Evolutionary conservation across 2,888 invertebrate species (phyloP), one percentile per base, ranked within the genome.

Genomic region (Alcis repandata): DNA sequence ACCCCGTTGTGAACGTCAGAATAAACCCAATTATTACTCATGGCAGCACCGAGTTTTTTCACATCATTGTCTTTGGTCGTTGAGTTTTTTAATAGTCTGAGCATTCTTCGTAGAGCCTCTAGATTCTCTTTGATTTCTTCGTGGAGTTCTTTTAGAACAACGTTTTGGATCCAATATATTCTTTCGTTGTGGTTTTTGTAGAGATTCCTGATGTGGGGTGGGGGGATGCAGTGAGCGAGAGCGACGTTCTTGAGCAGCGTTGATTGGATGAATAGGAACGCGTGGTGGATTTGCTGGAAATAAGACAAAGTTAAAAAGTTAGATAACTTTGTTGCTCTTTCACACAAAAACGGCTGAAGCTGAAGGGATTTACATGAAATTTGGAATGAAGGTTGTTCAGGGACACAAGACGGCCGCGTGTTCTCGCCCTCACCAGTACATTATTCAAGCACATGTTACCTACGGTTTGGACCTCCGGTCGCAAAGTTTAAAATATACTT

Each of bases 261-360:
- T 0, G 94, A 94, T 58, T 94, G 94, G 0, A 94, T 86, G 0
- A 94, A 91, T 19, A 94, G 73, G 70, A 89, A 93, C 0, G 90
- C 89, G 77, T 93, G 92, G 64, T 94, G 92, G 41, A 93, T 90
- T 89, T 90, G 90, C 94, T 94, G 89, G 0, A 83, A 87, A 63
- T 63, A 63, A 66, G 10, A 49, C 3, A 15, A n/a, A 49, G 27
- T 27, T 27, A 27, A 27, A 4, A 27, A 27, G 27, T 27, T 27
- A n/a, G n/a, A n/a, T n/a, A n/a, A n/a, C n/a, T n/a, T n/a, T n/a
- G n/a, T n/a, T n/a, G n/a, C n/a, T n/a, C n/a, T n/a, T n/a, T n/a
- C n/a, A n/a, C n/a, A n/a, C n/a, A n/a, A n/a, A n/a, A n/a, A n/a
- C n/a, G n/a, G n/a, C n/a, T n/a, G n/a, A n/a, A n/a, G n/a, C n/a